Evolutionary conservation across 2,888 invertebrate species (phyloP), one percentile per base, ranked within the genome.

Genomic region (Eumerus sabulonum): DNA sequence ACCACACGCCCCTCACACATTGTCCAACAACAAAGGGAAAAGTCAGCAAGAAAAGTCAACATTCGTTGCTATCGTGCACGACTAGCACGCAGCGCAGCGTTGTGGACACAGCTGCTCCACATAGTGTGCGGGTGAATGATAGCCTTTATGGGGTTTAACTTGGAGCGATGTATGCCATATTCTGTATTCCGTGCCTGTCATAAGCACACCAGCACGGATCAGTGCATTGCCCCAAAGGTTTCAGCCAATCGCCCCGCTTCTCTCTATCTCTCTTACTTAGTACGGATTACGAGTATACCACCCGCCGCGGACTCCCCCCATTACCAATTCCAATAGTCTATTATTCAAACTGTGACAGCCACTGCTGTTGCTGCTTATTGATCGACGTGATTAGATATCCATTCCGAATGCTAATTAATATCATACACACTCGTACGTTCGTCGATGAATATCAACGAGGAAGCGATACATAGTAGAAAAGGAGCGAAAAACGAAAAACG

Each of bases 301-400:
- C 27, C 27, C 27, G 7, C 27, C 27, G 18, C 3, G 11, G 27
- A 35, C 44, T 5, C 12, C 42, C 48, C 56, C 56, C 57, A 19
- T 13, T 47, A 54, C 53, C 57, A 63, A 54, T 64, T 76, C 59
- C 62, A 66, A 54, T 53, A 60, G 50, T 66, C 76, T 66, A 77
- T 77, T 77, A 77, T 68, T 73, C 74, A 79, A 68, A 79, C 60
- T 74, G 79, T 74, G 79, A 79, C 74, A 79, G 79, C 56, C n/a
- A 54, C 59, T 74, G 74, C 68, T 50, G 51, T 67, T 68, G 77
- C 67, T 70, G 74, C 68, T 70, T 79, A 79, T 79, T 74, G 79
- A 79, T 79, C 79, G 79, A 79, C 79, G 79, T 79, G 79, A 68
- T 79, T 79, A 79, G 79, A 79, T 79, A 79, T 74, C 68, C 74